These are phyloP conservation scores for Drosophila algonquin DNA, from an alignment of 2,888 invertebrate species.

Conservation along the genomic window DNA sequence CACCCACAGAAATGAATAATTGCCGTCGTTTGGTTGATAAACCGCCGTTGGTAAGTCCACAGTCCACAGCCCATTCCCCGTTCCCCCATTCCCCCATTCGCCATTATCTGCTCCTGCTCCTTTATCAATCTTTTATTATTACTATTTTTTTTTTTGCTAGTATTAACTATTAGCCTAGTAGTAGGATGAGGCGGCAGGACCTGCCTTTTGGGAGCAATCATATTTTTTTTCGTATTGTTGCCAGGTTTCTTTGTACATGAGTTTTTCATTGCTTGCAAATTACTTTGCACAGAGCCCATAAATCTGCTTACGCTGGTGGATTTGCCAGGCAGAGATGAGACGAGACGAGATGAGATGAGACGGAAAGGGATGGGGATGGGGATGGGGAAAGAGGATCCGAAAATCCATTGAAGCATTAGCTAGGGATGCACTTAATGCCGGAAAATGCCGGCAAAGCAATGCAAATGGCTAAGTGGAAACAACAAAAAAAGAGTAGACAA, in stretches of 20 bases:
- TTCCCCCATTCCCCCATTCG: not conserved
- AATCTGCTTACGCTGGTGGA: conserved; percentile 51
- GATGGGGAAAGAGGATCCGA: not conserved
- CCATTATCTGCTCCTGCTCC: no score
- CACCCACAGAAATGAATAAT: conserved; percentile 93
- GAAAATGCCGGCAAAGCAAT: conserved; percentile 26
- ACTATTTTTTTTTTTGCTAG: conserved; percentile 14
- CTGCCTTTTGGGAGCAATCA: conserved; percentile 36
- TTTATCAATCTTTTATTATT: not conserved
- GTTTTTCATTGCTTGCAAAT: conserved; percentile 38
- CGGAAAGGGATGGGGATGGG: no score
- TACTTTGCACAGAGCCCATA: conserved; percentile 42
- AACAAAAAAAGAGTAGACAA: not conserved
- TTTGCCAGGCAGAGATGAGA: conserved; percentile 15
- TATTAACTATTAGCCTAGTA: conserved; percentile 49
- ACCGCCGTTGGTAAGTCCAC: conserved; percentile 87
- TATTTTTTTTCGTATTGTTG: conserved; percentile 40
- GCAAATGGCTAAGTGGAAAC: conserved; percentile 9
- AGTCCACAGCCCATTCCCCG: not conserved
- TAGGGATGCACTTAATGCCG: conserved; percentile 26
- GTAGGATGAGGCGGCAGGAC: not conserved
- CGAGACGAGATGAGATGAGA: not conserved
- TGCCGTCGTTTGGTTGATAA: conserved; percentile 92
- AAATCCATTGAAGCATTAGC: conserved; percentile 28
- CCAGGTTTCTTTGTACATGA: conserved; percentile 26